These are phyloP conservation scores for Spinus olivaceus DNA, from an alignment of 2,797 vertebrate genomes.

Conservation along the genomic window DNA sequence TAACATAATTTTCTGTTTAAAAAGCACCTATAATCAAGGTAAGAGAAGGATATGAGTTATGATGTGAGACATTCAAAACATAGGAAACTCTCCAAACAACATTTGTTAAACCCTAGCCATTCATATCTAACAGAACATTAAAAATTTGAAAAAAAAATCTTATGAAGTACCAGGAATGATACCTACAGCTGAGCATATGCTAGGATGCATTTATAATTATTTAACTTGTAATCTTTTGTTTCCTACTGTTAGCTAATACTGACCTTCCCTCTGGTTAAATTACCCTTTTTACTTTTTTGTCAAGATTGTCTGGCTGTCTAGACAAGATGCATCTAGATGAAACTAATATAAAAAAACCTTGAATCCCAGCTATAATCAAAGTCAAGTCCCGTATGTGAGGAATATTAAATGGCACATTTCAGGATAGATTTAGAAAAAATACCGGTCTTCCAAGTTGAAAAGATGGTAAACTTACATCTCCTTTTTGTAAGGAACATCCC, in stretches of 20 bases:
- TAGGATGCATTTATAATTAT: not conserved
- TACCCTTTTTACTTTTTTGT: not conserved
- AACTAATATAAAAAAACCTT: not conserved
- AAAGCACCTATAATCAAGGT: not conserved
- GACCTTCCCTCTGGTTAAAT: not conserved
- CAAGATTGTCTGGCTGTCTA: not conserved
- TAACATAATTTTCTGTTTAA: not conserved
- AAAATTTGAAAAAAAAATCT: not conserved
- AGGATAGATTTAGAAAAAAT: not conserved
- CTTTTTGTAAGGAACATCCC: not conserved
- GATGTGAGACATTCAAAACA: not conserved
- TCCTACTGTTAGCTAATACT: not conserved
- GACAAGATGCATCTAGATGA: not conserved
- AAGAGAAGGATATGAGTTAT: not conserved
- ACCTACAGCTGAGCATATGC: not conserved
- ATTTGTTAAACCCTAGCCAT: not conserved
- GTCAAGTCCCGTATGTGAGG: not conserved
- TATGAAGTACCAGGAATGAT: not conserved
- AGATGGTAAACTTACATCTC: accelerated
- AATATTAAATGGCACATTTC: not conserved
- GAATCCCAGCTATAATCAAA: not conserved
- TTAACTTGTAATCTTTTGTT: not conserved
- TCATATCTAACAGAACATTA: not conserved
- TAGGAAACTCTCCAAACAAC: not conserved
- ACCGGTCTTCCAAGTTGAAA: not conserved